phyloP scores from a whole-genome alignment of 2,113 vertebrate species.

The Microtus oregoni region DNA sequence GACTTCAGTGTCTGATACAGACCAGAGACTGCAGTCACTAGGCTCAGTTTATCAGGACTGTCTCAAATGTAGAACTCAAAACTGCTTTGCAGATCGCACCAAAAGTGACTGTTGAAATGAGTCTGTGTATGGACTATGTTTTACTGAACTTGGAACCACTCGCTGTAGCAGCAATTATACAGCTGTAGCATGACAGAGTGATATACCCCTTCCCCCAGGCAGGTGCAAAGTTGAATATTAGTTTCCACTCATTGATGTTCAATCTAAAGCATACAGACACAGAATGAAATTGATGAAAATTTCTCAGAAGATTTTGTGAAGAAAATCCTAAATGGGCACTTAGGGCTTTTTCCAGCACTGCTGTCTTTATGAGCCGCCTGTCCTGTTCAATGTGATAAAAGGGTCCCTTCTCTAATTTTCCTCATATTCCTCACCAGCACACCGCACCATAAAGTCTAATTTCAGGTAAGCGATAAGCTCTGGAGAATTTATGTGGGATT shows the following conservation, averaged over 20 bases:
- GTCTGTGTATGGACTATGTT: neutral
- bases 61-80: constrained; percentile 46
- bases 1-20: neutral
- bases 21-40: neutral
- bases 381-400: neutral
- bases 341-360: neutral
- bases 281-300: constrained; percentile 42
- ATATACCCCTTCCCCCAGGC: neutral
- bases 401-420: neutral
- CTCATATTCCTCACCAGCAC: neutral
- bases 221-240: constrained; percentile 63
- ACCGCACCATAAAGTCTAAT: neutral
- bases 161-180: neutral
- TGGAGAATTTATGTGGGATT: constrained; percentile 19
- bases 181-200: neutral
- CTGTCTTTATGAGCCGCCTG: neutral
- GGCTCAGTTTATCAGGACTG: neutral
- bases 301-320: constrained; percentile 17
- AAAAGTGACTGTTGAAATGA: constrained; percentile 44
- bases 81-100: neutral
- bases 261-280: constrained; percentile 32
- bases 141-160: neutral
- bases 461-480: neutral
- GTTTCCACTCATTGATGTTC: constrained; percentile 18
- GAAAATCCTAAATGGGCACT: constrained; percentile 28